Evolutionary conservation across 2,113 vertebrate genomes (phyloP).

Genomic region (Dolichallabes microphthalmus): DNA sequence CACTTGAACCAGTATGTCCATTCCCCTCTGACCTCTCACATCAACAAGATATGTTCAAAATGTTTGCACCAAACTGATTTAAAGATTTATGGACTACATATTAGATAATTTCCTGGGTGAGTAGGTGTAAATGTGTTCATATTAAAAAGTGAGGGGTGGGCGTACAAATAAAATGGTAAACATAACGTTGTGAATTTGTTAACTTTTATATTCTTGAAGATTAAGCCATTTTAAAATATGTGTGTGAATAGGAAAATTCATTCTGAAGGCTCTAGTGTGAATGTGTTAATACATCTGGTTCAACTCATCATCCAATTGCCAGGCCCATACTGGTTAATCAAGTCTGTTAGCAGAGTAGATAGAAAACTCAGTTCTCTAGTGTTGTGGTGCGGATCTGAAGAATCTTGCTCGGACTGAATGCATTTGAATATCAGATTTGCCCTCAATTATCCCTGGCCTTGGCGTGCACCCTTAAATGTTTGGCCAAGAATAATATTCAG

Average conservation of each 20-base stretch:
- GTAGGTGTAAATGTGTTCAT: not conserved
- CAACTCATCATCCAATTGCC: not conserved
- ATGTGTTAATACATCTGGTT: not conserved
- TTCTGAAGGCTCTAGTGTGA: not conserved
- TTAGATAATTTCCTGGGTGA: not conserved
- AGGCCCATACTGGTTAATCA: not conserved
- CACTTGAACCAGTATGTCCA: not conserved
- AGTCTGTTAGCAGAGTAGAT: not conserved
- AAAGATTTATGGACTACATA: not conserved
- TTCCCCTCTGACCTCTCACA: not conserved
- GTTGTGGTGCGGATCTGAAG: not conserved
- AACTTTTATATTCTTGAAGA: not conserved
- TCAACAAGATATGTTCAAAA: not conserved
- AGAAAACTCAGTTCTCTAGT: not conserved
- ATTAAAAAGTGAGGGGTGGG: not conserved
- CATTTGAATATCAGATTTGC: slow-evolving; percentile 19
- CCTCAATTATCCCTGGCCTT: not conserved
- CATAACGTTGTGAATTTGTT: not conserved
- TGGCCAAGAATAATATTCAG: slow-evolving; percentile 10
- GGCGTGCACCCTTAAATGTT: not conserved
- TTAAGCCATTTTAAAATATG: not conserved
- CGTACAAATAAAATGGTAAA: not conserved
- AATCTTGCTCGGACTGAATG: not conserved
- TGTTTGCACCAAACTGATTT: too few species aligned
- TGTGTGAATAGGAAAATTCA: not conserved